Base-by-base conservation (phyloP, 2,113 vertebrate genomes). In the Symphodus melops region DNA sequence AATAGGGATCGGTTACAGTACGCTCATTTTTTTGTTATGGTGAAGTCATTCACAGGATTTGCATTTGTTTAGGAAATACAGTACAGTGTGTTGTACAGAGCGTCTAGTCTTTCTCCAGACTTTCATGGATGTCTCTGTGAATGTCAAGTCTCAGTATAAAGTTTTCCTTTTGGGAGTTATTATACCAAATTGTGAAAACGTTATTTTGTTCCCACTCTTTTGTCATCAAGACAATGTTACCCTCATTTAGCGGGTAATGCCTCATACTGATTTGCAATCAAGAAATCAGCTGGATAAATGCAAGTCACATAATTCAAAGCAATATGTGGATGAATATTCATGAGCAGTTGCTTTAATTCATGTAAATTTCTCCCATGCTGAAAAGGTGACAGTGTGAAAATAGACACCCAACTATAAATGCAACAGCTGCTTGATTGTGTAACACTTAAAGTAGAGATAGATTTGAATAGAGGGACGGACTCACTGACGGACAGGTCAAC, bases 301-400 rank as follows among this genome's bases (percentile, higher is more conserved):
- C 1, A 58, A 19, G 28, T 49, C 61, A 51, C 16, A 7, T 13
- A 52, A 67, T 41, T 10, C 21, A 12, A 28, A 42, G 33, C 23
- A 76, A 51, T 68, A 39, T 72, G 44, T 48, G 23, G 28, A 77
- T 60, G 54, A 23, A 73, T 73, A 68, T 68, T 73, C 46, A 36
- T 53, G n/a, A 72, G 5, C 4, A 48, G 59, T 19, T 63, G 8
- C 7, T 65, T 64, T 25, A 66, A 56, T 59, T 7, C 41, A 39
- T 79, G 53, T 28, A 52, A 37, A 55, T 55, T 42, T 55, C 11
- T 39, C 16, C 19, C 42, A 37, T 37, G 41, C 16, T 63, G 9
- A 41, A 59, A 49, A 66, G 12, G n/a, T 74, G 49, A 67, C 17
- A 58, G 16, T 37, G 20, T 52, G 44, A 42, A 70, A 51, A 77